A percentile compares a stretch with the other conserved stretches of the same genome.
phyloP scores from a whole-genome alignment of 2,113 vertebrate genomes.

The Abramis brama region DNA sequence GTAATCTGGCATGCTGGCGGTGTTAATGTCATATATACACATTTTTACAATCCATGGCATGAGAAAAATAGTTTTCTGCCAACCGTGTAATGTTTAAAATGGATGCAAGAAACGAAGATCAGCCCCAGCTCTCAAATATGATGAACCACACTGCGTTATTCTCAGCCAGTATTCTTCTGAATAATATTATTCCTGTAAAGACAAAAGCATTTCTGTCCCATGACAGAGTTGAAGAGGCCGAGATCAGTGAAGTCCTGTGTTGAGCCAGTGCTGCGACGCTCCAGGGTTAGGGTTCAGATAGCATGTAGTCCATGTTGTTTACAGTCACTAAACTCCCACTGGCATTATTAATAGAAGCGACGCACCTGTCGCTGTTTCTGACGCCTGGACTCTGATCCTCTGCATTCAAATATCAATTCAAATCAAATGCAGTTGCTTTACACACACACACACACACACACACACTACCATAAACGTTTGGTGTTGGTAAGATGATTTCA shows the following conservation, averaged over 20 bases:
- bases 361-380: constrained; percentile 41
- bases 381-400: background rate
- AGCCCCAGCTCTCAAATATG: background rate
- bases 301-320: background rate
- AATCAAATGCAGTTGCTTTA: background rate
- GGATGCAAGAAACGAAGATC: background rate
- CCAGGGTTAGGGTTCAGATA: background rate
- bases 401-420: background rate
- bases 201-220: background rate
- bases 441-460: too few species aligned
- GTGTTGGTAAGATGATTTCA: too few species aligned
- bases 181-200: background rate
- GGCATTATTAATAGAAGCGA: constrained; percentile 50
- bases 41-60: background rate
- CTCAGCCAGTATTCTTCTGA: background rate
- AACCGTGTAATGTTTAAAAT: background rate
- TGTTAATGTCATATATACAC: too few species aligned
- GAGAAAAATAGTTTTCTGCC: background rate
- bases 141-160: background rate
- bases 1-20: too few species aligned
- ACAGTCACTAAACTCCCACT: constrained; percentile 18
- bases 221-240: background rate
- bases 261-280: background rate
- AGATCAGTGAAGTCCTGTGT: background rate
- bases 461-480: too few species aligned